phyloP scores from a whole-genome alignment of 2,113 vertebrate genomes.

The Tychaedon coryphoeus region DNA sequence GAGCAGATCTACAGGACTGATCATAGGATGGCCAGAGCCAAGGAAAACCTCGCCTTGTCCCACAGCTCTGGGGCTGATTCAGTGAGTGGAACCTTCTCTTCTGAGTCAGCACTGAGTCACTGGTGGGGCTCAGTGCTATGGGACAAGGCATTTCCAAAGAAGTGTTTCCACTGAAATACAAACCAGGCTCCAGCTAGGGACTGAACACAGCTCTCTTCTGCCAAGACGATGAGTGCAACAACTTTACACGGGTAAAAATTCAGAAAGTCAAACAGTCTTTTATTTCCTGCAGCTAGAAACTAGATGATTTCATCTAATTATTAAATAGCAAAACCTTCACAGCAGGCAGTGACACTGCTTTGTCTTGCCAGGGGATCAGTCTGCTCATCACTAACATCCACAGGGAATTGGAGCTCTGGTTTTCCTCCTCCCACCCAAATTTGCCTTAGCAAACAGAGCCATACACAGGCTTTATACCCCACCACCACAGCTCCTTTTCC shows the following conservation, averaged over 20 bases:
- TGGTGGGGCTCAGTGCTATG: neutral
- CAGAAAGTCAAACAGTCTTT: neutral
- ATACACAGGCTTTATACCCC: fast-evolving
- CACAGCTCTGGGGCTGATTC: neutral
- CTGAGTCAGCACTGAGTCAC: slow-evolving; percentile 25
- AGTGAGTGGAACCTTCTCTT: neutral
- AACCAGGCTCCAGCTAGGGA: neutral
- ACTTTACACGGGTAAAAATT: fast-evolving
- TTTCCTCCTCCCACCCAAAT: neutral
- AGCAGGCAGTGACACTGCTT: neutral
- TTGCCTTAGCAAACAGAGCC: neutral
- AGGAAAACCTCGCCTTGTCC: neutral
- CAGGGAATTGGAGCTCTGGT: neutral
- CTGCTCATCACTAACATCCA: neutral
- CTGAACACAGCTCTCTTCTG: neutral
- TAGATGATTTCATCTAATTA: neutral
- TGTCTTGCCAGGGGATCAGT: neutral
- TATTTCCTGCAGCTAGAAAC: neutral
- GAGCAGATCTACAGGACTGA: neutral
- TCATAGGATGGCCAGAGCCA: neutral
- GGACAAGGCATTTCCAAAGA: neutral
- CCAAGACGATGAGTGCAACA: neutral
- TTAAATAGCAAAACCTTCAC: neutral
- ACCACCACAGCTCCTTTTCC: neutral
- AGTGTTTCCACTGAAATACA: neutral